These are phyloP conservation scores for Sula dactylatra DNA, from an alignment of 2,113 vertebrate species.

Conservation along the genomic window DNA sequence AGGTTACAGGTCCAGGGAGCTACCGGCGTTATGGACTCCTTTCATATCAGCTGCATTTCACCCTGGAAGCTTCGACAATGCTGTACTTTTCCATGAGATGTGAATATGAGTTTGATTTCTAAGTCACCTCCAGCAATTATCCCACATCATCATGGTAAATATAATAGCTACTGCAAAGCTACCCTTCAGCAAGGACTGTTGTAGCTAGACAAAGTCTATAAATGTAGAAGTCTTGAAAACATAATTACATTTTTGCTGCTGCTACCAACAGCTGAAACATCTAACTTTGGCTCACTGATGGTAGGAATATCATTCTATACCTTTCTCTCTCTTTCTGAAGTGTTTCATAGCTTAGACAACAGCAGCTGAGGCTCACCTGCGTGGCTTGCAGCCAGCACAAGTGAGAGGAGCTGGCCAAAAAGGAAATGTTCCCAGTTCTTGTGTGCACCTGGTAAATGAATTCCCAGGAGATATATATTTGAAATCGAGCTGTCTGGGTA, in stretches of 20 bases:
- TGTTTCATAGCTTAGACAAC: constrained; percentile 20
- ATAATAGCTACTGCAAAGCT: background rate
- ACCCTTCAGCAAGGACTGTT: background rate
- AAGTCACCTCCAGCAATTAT: too few species aligned
- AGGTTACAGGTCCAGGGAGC: too few species aligned
- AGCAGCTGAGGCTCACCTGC: constrained; percentile 29
- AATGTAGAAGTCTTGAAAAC: background rate
- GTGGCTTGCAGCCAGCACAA: background rate
- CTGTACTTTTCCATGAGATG: too few species aligned
- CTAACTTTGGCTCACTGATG: background rate
- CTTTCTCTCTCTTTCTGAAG: background rate
- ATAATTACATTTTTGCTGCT: background rate
- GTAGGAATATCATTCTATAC: background rate
- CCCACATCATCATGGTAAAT: background rate
- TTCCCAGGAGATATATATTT: background rate
- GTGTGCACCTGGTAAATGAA: background rate
- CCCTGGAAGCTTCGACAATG: too few species aligned
- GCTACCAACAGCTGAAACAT: background rate
- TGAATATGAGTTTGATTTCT: too few species aligned
- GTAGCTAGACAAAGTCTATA: background rate
- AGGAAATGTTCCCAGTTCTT: constrained; percentile 16
- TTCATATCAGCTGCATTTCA: too few species aligned
- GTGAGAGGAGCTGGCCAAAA: background rate
- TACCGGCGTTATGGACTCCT: too few species aligned
- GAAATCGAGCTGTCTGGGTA: background rate